Evolutionary conservation across 1,140 invertebrate species (phyloP).

Genomic region (Pseudobourletiella spinata): DNA sequence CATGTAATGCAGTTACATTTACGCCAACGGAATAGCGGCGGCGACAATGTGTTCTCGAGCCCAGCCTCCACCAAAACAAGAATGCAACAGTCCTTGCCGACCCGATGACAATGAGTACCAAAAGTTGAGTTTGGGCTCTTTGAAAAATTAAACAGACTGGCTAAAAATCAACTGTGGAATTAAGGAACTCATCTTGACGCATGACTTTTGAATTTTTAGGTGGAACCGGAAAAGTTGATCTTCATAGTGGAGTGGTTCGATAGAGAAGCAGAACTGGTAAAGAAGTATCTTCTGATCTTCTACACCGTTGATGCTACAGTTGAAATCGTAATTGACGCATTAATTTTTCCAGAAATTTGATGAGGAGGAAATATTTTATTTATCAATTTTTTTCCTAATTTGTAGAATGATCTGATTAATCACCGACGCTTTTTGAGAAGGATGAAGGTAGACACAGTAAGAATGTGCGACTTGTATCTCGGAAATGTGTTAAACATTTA

Average conservation of each 20-base stretch:
- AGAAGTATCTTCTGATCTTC: conserved; percentile 64
- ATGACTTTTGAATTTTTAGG: neutral
- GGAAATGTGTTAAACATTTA: conserved; percentile 67
- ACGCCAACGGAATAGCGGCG: too few relatives aligned
- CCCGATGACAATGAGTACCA: neutral
- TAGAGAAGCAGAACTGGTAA: conserved; percentile 56
- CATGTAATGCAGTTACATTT: too few relatives aligned
- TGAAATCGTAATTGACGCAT: conserved; percentile 53
- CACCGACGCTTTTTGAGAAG: conserved; percentile 64
- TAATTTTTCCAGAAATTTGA: too few relatives aligned
- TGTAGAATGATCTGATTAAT: conserved; percentile 66
- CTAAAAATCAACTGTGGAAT: neutral
- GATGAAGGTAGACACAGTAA: conserved; percentile 57
- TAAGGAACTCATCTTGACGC: neutral
- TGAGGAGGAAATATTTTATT: too few relatives aligned
- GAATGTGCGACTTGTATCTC: conserved; percentile 60
- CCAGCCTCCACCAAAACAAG: too few relatives aligned
- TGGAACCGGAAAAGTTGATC: conserved; percentile 27
- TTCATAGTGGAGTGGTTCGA: conserved; percentile 80
- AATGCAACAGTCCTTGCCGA: neutral
- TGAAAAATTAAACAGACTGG: neutral
- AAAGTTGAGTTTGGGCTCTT: neutral
- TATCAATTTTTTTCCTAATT: too few relatives aligned
- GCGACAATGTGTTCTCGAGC: too few relatives aligned
- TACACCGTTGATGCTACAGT: conserved; percentile 62